phyloP scores from a whole-genome alignment of 2,113 vertebrate genomes.

The Limnothrissa miodon region DNA sequence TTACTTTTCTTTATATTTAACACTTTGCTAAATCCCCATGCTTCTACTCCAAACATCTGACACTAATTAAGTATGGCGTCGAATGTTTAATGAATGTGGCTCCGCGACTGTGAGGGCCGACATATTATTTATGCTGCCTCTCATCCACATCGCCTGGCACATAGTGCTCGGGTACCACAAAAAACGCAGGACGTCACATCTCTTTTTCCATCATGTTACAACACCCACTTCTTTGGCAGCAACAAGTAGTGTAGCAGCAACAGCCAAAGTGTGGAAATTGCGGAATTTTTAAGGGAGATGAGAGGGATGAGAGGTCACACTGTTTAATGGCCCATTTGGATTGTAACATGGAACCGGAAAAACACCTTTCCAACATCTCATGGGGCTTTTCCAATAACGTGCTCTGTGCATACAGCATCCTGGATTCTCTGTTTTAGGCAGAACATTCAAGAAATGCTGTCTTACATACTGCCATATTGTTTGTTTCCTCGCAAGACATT shows the following conservation, averaged over 20 bases:
- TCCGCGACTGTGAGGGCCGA: constrained; percentile 59
- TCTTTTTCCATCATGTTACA: constrained; percentile 29
- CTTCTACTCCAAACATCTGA: constrained; percentile 67
- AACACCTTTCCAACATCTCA: neutral
- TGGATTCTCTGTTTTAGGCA: neutral
- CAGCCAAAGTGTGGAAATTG: constrained; percentile 4
- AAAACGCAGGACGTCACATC: constrained; percentile 34
- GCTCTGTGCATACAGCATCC: neutral
- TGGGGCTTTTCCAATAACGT: neutral
- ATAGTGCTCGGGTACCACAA: constrained; percentile 1
- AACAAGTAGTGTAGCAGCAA: constrained; percentile 8
- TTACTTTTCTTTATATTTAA: constrained; percentile 56
- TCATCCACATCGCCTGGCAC: constrained; percentile 51
- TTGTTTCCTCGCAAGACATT: constrained; percentile 24
- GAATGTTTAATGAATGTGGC: constrained; percentile 67
- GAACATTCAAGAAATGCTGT: neutral
- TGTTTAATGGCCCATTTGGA: neutral
- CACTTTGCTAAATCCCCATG: constrained; percentile 44
- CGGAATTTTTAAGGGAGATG: neutral
- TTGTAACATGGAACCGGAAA: neutral
- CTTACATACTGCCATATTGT: constrained; percentile 12
- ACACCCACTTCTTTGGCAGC: constrained; percentile 9
- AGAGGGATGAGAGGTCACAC: neutral
- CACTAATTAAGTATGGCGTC: constrained; percentile 72
- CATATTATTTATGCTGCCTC: constrained; percentile 60